Base-by-base conservation (phyloP, 35 echinoderm and acorn worm species). In the Stichopus chloronotus region DNA sequence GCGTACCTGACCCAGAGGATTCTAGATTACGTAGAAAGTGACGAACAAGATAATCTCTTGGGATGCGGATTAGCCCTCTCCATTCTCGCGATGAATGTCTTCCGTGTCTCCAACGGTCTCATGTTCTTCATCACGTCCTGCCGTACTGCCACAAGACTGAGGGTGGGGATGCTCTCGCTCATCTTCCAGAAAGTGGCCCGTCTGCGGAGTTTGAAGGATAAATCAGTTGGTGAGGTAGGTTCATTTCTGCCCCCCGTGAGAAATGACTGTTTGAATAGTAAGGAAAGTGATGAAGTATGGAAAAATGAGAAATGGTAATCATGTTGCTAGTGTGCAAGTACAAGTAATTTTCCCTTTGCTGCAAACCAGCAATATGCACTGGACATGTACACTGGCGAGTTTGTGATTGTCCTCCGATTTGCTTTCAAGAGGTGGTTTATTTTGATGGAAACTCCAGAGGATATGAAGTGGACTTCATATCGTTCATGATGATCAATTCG, bases 151-250 rank as follows among this genome's bases (percentile, higher is more conserved):
- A 96, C 91, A 7, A 78, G 97, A 9, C 89, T 96, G 13, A 88
- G 95, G 8, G 90, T 83, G 11, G 97, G 95, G 8, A 72, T 96
- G 22, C 90, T 96, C 2, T 94, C 95, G 6, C 78, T 95, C n/a
- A 90, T 96, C 61, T 99, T 96, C 79, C 94, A 96, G 90, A 99
- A 96, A 74, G 78, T 99, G 8, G 95, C 95, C 17, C 57, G 95
- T 21, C 81, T 99, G 4, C 68, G 97, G 17, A 95, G 94, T 76
- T 85, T 99, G 0, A 95, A 99, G 56, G 97, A 99, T 86, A 96
- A 94, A 76, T 95, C 91, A 14, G 95, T 99, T 52, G 97, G 97
- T 60, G 97, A 99, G 95, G 97, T 99, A 88, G 19, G 94, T 3
- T 19, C 6, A 74, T 74, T n/a, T 6, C 22, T 74, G 13, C 69